Evolutionary conservation across 2,888 invertebrate genomes (phyloP), one percentile per base, ranked within the genome.

Genomic region (Eumerus sabulonum): DNA sequence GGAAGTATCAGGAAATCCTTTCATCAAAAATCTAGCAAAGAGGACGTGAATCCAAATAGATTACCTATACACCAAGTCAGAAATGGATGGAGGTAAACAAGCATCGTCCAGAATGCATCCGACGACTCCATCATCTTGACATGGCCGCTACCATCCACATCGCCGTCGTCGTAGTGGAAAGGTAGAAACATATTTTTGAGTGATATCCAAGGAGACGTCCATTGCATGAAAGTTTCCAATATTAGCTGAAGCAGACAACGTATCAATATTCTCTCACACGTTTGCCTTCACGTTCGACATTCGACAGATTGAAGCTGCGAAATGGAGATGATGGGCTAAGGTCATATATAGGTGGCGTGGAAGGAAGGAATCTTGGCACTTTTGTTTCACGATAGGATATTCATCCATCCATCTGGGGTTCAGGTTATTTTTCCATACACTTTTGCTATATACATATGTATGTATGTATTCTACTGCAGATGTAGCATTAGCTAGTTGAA

Each of bases 201-300:
- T 82, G 83, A 83, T 83, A 83, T 83, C 83, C 76, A 82, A 64
- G 73, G 66, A 83, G 82, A 83, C 82, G 81, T 83, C 82, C 57
- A 68, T 76, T 71, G 76, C 67, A 81, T 76, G 76, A 64, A 56
- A 63, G 76, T 76, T 76, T 50, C 70, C 67, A 71, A 76, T 76
- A 81, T 81, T 72, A 72, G 71, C 54, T 60, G 51, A 67, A 27
- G 27, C 27, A 2, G 70, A 66, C 64, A 81, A 76, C 81, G 76
- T 76, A 81, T 76, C 76, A 81, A 81, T 76, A 81, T 68, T 72
- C 45, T 72, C 45, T 19, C 13, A 38, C 45, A 19, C 40, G 13
- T 17, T 48, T 40, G 14, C 18, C 44, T 11, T 16, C 48, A 7
- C n/a, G 35, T 60, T 76, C 60, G 60, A 70, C 27, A 59, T 12